Conservation (phyloP, 2,888 invertebrate species). For the Matsumyia berberina region DNA sequence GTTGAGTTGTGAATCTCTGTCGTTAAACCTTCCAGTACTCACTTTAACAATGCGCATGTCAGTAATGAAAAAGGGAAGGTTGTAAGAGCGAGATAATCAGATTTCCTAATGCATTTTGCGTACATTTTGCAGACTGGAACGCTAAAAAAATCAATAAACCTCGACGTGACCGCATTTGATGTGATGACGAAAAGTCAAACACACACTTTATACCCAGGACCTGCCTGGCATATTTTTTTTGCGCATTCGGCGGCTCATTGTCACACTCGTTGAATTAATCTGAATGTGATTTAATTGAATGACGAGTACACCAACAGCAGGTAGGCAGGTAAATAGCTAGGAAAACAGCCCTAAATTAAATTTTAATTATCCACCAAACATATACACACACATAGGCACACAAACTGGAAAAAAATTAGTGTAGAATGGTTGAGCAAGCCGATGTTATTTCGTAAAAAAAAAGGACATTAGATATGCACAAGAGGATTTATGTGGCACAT, state of each 20-base stretch:
- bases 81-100: neutral
- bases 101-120: slow-evolving; percentile 31
- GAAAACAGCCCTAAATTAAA: slow-evolving; percentile 38
- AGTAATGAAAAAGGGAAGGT: neutral
- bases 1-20: neutral
- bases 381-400: neutral
- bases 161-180: slow-evolving; percentile 47
- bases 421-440: slow-evolving; percentile 26
- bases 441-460: slow-evolving; percentile 39
- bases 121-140: slow-evolving; percentile 39
- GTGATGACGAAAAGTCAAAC: slow-evolving; percentile 49
- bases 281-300: slow-evolving; percentile 33
- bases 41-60: slow-evolving; percentile 43
- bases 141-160: slow-evolving; percentile 58
- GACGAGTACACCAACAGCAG: neutral
- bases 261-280: neutral
- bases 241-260: slow-evolving; percentile 2
- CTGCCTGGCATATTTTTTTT: slow-evolving; percentile 9
- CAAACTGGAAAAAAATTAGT: neutral
- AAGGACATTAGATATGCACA: slow-evolving; percentile 59
- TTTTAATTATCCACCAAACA: slow-evolving; percentile 39
- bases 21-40: slow-evolving; percentile 26
- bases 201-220: neutral
- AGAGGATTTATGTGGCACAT: slow-evolving; percentile 62
- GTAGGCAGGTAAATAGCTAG: neutral